These are phyloP conservation scores for Tenthredo amoena DNA, from an alignment of 2,888 invertebrate species.

Conservation along the genomic window DNA sequence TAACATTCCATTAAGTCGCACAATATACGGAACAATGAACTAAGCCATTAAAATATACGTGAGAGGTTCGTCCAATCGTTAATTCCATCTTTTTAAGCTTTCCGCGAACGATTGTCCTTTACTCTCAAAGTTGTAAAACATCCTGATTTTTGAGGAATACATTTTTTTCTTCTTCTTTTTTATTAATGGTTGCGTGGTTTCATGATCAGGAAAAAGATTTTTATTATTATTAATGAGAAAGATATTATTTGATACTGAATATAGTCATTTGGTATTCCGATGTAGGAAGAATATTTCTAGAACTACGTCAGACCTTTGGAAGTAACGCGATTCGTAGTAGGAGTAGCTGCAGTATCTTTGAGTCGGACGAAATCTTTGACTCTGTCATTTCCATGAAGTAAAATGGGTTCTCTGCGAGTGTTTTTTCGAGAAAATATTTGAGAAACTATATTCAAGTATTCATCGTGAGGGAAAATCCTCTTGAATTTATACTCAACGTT, in stretches of 20 bases:
- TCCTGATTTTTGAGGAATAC: too few relatives aligned
- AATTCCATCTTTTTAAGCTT: not conserved
- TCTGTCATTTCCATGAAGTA: conserved; percentile 14
- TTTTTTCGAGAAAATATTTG: not conserved
- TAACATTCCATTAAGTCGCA: conserved; percentile 17
- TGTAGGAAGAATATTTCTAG: not conserved
- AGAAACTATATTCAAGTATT: not conserved
- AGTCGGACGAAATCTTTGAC: not conserved
- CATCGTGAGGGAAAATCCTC: not conserved
- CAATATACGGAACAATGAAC: conserved; percentile 7
- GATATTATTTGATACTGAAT: too few relatives aligned
- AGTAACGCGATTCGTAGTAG: not conserved
- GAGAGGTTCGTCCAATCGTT: conserved; percentile 6
- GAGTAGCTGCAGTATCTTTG: not conserved
- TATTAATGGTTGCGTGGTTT: not conserved
- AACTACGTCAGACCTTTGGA: not conserved
- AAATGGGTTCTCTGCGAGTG: not conserved
- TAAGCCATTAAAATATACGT: conserved; percentile 10
- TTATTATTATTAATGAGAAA: too few relatives aligned
- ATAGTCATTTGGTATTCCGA: not conserved
- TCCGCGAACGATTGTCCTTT: not conserved
- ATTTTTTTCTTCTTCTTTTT: not conserved
- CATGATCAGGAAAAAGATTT: not conserved
- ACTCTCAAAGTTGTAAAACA: conserved; percentile 6
- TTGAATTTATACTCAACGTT: not conserved